These are phyloP conservation scores for Xylota segnis DNA, from an alignment of 2,888 invertebrate genomes.

Conservation along the genomic window DNA sequence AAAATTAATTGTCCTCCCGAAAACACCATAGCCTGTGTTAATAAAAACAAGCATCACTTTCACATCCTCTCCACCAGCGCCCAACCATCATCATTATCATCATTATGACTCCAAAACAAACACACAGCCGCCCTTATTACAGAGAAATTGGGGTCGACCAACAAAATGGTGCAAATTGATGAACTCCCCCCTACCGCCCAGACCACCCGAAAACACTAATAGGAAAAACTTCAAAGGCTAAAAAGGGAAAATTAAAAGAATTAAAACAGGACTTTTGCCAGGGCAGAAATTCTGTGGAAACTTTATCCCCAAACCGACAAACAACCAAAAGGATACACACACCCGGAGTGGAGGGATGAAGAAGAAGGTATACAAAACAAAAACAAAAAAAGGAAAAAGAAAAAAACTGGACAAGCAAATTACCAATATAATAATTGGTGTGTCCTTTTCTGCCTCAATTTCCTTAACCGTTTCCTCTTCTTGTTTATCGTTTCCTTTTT, in stretches of 20 bases:
- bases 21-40: conserved; percentile 38
- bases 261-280: conserved; percentile 57
- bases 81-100: conserved; percentile 18
- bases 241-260: conserved; percentile 70
- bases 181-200: conserved; percentile 25
- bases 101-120: conserved; percentile 51
- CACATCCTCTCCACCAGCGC: conserved; percentile 12
- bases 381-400: neutral
- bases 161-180: conserved; percentile 71
- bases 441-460: conserved; percentile 62
- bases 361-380: conserved; percentile 9
- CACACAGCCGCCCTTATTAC: conserved; percentile 49
- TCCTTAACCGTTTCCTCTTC: conserved; percentile 45
- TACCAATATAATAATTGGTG: conserved; percentile 69
- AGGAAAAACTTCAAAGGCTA: conserved; percentile 67
- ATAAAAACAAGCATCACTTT: conserved; percentile 59
- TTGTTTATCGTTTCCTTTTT: conserved; percentile 34
- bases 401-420: conserved; percentile 62
- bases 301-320: neutral
- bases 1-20: conserved; percentile 62
- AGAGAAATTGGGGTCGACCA: conserved; percentile 67
- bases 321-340: conserved; percentile 19
- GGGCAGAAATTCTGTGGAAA: conserved; percentile 39
- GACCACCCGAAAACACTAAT: conserved; percentile 44
- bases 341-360: neutral